A percentile compares a stretch with the other conserved stretches of the same genome.
phyloP scores from a whole-genome alignment of 1,140 invertebrate genomes.

The Dendroctonus ponderosae region DNA sequence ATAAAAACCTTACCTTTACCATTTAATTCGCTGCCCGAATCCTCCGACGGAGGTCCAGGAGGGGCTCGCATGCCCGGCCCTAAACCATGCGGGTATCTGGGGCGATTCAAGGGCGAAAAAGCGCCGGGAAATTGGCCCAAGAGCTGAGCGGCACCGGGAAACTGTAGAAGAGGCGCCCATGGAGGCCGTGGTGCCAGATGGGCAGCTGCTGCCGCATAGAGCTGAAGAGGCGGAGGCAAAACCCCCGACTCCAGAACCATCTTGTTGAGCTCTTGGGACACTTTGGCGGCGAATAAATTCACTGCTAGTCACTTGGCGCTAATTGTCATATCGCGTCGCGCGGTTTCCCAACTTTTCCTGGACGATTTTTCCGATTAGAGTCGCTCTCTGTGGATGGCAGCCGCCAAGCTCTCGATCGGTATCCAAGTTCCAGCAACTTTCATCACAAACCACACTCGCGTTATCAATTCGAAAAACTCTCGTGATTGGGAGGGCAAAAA shows the following conservation, averaged over 20 bases:
- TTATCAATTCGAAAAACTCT: conserved; percentile 8
- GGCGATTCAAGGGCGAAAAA: conserved; percentile 46
- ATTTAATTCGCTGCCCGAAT: conserved; percentile 50
- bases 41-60: conserved; percentile 49
- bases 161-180: conserved; percentile 51
- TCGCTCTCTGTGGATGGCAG: neutral
- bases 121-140: conserved; percentile 48
- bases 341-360: conserved; percentile 15
- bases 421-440: neutral
- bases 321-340: conserved; percentile 21
- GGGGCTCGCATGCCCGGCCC: conserved; percentile 42
- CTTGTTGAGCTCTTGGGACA: conserved; percentile 38
- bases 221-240: conserved; percentile 48
- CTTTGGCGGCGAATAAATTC: conserved; percentile 27
- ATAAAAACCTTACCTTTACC: conserved; percentile 45
- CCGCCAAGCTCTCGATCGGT: conserved; percentile 13
- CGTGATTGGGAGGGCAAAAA: neutral
- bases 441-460: conserved; percentile 22
- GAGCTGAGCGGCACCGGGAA: conserved; percentile 46
- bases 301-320: conserved; percentile 8
- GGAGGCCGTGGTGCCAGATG: conserved; percentile 47
- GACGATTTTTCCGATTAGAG: neutral
- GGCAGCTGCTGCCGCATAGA: conserved; percentile 48
- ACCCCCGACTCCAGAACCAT: conserved; percentile 51
- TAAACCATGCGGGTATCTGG: conserved; percentile 46